Base-by-base conservation (phyloP, 2,888 invertebrate genomes). In the Arenicola marina region DNA sequence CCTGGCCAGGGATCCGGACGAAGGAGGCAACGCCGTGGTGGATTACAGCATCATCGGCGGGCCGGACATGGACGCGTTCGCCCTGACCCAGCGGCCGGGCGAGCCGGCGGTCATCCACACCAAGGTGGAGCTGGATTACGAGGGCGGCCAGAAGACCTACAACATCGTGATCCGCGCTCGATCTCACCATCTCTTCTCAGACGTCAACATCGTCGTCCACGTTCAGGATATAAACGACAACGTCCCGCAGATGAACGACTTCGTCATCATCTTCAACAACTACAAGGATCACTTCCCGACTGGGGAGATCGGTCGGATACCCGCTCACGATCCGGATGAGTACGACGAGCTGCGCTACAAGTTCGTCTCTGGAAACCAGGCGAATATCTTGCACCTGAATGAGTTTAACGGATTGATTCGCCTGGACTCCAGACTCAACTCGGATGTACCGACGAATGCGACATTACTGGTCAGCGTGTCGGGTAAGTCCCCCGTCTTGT, bases 221-320 rank as follows among this genome's bases (percentile, higher is more conserved):
- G 93, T 97, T 0, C 92, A 92, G 0, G 97, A 96, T 81, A 92
- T 94, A 0, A 83, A 98, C 79, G 98, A 98, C 79, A 97, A 98
- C 79, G 92, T 92, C 0, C 98, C 98, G 0, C 86, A 91, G 71
- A 85, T 98, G 74, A 90, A 92, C 73, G 95, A 98, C 79, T 98
- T 98, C 77, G 84, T 90, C 76, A 90, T 98, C 0, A 90, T 98
- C 56, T 94, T 97, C 84, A 97, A 97, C 84, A 97, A 97, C 78
- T 97, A 92, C 82, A 90, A 91, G 72, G 92, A 95, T 75, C 92
- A 92, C 76, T 97, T 97, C 79, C 95, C 96, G 0, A 90, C 91
- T n/a, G 91, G 92, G 0, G 89, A 92, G 0, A 92, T 97, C 75
- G 96, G 96, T 0, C 87, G 89, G 61, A 91, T 97, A 34, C 97